Base-by-base conservation (phyloP, 2,888 invertebrate genomes). In the Eudasyphora cyanicolor region DNA sequence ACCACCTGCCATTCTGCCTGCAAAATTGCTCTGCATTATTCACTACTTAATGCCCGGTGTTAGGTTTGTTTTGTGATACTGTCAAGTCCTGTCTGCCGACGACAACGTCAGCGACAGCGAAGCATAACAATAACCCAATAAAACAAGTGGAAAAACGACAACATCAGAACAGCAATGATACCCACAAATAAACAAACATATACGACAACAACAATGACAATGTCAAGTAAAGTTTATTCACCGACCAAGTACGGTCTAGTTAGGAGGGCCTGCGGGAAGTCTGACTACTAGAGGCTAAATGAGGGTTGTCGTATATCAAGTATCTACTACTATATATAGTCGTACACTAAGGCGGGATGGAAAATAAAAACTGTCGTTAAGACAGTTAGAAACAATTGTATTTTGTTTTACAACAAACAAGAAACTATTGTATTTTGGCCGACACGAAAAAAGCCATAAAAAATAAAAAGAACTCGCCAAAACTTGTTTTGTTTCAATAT, bases 41-140 rank as follows among this genome's bases (percentile, higher is more conserved):
- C 21, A 24, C 12, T 24, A 35, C 7, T 32, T 60, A 60, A 29
- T 60, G 24, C 60, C 29, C 38, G 19, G 38, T 64, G 38, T 67
- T 67, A 42, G 3, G 17, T 64, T 62, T 24, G 57, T 24, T 77
- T 75, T 38, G 35, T 51, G 42, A 7, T 12, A 74, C 6, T 73
- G 27, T 57, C 70, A 38, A 76, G 62, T 71, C 57, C 77, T 76
- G 80, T 71, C n/a, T n/a, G n/a, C n/a, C n/a, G n/a, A n/a, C n/a
- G n/a, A n/a, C n/a, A n/a, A n/a, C n/a, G n/a, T n/a, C n/a, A n/a
- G 14, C 24, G 24, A 35, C 19, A 19, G 38, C 17, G 29, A 27
- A 76, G 12, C 14, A 24, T 29, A 64, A 64, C 70, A 45, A 67
- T 12, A 49, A 71, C 62, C 51, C 49, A 73, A 78, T 71, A 64